A percentile compares a stretch with the other conserved stretches of the same genome.
Evolutionary conservation across 64 coral and sea anemone species (phyloP).

Genomic region (Pocillopora verrucosa): DNA sequence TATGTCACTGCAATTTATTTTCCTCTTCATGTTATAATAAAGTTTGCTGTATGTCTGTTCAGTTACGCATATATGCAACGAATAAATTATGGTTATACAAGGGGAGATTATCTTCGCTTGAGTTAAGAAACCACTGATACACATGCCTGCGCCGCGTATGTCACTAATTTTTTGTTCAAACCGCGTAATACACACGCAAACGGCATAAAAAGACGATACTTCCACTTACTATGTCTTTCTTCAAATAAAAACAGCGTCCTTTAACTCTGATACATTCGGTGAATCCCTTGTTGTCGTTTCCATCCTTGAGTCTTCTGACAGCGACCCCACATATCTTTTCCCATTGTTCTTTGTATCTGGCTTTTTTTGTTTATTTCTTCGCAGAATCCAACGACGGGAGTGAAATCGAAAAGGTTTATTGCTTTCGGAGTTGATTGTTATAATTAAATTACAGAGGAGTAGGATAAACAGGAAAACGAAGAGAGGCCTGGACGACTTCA

Average conservation of each 20-base stretch:
- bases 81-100: no score
- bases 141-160: no score
- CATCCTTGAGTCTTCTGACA: no score
- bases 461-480: neutral
- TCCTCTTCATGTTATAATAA: no score
- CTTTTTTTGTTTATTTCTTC: neutral
- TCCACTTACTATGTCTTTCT: neutral
- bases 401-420: neutral
- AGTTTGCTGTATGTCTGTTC: no score
- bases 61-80: no score
- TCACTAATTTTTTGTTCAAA: no score
- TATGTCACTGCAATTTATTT: no score
- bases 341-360: no score
- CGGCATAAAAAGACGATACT: neutral
- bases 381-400: neutral
- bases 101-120: no score
- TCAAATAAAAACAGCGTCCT: neutral
- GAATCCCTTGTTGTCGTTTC: neutral
- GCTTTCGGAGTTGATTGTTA: neutral
- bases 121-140: no score
- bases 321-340: no score
- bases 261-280: neutral
- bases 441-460: neutral
- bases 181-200: neutral
- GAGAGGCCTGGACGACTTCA: neutral